Percentiles rank a stretch among this genome's conserved stretches.
Conservation (phyloP, 1,140 invertebrate genomes). For the Geopemphigus sp. region DNA sequence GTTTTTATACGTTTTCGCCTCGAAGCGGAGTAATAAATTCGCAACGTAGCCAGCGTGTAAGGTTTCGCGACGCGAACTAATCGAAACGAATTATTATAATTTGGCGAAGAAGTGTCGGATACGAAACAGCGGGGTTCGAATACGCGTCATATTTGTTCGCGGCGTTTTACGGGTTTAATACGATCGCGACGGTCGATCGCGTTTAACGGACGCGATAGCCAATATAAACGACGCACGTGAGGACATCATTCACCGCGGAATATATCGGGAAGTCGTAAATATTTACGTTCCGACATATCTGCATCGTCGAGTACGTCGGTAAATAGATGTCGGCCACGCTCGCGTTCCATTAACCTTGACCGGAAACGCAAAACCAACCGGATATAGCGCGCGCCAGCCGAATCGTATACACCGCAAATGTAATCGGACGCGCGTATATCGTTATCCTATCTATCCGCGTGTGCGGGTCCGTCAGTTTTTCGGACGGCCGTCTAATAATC, state of each 20-base stretch:
- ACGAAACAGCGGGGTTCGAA: not conserved
- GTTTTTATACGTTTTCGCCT: too few species aligned
- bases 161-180: not conserved
- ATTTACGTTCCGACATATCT: conserved; percentile 15
- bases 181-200: not conserved
- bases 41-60: too few species aligned
- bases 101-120: not conserved
- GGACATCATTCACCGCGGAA: not conserved
- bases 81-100: too few species aligned
- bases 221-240: not conserved
- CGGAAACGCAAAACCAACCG: conserved; percentile 22
- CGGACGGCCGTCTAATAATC: too few species aligned
- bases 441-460: too few species aligned
- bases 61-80: too few species aligned
- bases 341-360: not conserved
- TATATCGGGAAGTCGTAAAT: not conserved
- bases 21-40: too few species aligned
- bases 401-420: not conserved
- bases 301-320: not conserved
- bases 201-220: not conserved
- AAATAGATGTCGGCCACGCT: not conserved
- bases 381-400: not conserved
- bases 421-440: not conserved
- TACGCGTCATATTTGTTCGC: too few species aligned
- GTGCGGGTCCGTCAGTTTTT: too few species aligned